These are phyloP conservation scores for Sabatieria punctata DNA, from an alignment of 2,888 invertebrate genomes.

Conservation along the genomic window DNA sequence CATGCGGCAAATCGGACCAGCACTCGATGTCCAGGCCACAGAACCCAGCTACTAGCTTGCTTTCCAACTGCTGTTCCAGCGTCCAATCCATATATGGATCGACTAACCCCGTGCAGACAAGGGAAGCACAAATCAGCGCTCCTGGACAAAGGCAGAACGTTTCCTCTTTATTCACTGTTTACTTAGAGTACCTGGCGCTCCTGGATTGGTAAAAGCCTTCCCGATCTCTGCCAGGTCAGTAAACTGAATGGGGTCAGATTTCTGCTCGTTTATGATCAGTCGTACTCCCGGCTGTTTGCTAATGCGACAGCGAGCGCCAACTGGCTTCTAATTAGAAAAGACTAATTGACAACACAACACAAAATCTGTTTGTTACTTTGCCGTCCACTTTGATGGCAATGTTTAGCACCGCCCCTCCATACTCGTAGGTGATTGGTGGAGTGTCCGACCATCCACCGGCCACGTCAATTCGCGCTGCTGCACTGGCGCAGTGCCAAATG, in stretches of 20 bases:
- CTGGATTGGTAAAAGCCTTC: no score
- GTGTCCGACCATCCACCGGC: slow-evolving; percentile 44
- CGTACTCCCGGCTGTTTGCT: no score
- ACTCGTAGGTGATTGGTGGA: slow-evolving; percentile 42
- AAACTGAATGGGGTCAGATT: no score
- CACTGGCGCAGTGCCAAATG: neutral
- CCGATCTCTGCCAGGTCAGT: no score
- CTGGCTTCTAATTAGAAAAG: neutral
- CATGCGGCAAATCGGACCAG: slow-evolving; percentile 38
- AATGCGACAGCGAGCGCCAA: neutral
- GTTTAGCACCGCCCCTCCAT: slow-evolving; percentile 39
- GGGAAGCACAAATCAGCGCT: slow-evolving; percentile 37
- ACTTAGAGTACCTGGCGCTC: neutral
- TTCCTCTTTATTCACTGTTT: neutral
- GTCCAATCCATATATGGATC: slow-evolving; percentile 15
- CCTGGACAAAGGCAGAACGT: slow-evolving; percentile 20
- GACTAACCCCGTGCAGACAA: slow-evolving; percentile 35
- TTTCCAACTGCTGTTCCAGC: slow-evolving; percentile 28
- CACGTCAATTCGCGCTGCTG: slow-evolving; percentile 36
- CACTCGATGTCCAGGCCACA: slow-evolving; percentile 34
- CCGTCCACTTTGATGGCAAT: slow-evolving; percentile 38
- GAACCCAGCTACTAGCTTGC: slow-evolving; percentile 29
- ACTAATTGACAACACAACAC: neutral
- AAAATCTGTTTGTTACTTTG: slow-evolving; percentile 23
- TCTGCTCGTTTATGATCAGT: no score